Evolutionary conservation across 1,140 invertebrate species (phyloP).

Genomic region (Ceratina japonica): DNA sequence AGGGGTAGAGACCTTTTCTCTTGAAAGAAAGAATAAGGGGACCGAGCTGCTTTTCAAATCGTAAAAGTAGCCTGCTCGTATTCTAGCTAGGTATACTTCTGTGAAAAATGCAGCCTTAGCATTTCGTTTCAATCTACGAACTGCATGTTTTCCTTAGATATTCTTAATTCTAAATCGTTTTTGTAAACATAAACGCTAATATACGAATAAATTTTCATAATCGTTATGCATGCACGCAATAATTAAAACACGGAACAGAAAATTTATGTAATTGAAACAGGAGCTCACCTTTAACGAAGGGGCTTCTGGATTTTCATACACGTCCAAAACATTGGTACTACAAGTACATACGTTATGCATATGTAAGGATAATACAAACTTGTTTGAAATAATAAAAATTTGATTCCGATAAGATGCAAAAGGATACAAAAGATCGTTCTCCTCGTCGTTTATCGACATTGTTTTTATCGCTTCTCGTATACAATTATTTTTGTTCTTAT

Average conservation of each 20-base stretch:
- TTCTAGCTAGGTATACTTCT: neutral
- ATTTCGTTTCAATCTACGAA: neutral
- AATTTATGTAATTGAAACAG: neutral
- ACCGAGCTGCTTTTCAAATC: conserved; percentile 38
- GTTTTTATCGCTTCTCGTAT: neutral
- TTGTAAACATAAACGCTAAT: neutral
- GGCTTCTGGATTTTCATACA: conserved; percentile 64
- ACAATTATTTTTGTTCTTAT: conserved; percentile 26
- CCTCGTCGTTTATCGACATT: neutral
- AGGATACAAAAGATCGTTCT: conserved; percentile 61
- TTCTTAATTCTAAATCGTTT: neutral
- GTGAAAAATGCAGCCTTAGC: neutral
- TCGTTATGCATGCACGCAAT: too few species aligned
- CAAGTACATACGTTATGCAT: neutral
- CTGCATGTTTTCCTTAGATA: neutral
- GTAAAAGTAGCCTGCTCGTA: conserved; percentile 36
- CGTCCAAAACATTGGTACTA: conserved; percentile 67
- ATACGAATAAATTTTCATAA: too few species aligned
- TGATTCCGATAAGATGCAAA: conserved; percentile 29
- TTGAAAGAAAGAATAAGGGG: conserved; percentile 62
- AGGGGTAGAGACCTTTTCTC: conserved; percentile 63
- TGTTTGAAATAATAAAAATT: neutral
- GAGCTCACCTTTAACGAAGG: conserved; percentile 59
- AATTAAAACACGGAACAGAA: neutral
- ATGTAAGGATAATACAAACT: conserved; percentile 31